Evolutionary conservation across 2,888 invertebrate species (phyloP).

Genomic region (Lithophane socia): DNA sequence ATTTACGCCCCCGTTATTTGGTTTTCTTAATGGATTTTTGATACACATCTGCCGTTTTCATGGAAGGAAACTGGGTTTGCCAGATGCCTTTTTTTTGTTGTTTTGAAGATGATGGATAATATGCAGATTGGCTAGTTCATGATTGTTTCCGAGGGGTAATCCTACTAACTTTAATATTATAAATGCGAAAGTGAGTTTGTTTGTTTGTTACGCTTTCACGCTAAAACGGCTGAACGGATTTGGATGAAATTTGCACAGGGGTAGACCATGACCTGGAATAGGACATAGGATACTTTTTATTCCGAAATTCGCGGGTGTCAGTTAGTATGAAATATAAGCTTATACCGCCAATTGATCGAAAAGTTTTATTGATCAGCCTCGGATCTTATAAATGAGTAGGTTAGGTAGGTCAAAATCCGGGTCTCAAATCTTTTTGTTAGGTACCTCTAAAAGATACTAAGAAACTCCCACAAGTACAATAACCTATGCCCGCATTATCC

Average conservation of each 20-base stretch:
- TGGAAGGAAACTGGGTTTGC: constrained; percentile 26
- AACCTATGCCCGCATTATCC: constrained; percentile 58
- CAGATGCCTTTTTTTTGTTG: constrained; percentile 30
- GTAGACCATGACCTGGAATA: too few species aligned
- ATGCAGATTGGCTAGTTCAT: constrained; percentile 3
- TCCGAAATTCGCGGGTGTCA: too few species aligned
- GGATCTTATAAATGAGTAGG: not conserved
- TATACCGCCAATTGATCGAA: not conserved
- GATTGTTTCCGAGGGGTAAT: not conserved
- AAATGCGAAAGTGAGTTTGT: too few species aligned
- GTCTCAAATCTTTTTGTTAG: constrained; percentile 9
- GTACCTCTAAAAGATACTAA: constrained; percentile 24
- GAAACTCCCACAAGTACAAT: constrained; percentile 44
- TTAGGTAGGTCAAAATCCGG: not conserved
- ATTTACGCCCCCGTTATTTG: constrained; percentile 78
- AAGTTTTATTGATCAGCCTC: not conserved
- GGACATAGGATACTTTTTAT: too few species aligned
- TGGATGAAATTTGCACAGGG: too few species aligned
- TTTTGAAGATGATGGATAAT: constrained; percentile 19
- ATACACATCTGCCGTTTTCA: constrained; percentile 73
- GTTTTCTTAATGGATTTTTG: constrained; percentile 78
- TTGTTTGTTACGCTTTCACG: too few species aligned
- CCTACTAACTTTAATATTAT: too few species aligned
- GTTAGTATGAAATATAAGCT: too few species aligned
- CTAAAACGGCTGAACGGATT: too few species aligned